Base-by-base conservation (phyloP, 2,797 vertebrate species). In the Sebastes wilsoni region DNA sequence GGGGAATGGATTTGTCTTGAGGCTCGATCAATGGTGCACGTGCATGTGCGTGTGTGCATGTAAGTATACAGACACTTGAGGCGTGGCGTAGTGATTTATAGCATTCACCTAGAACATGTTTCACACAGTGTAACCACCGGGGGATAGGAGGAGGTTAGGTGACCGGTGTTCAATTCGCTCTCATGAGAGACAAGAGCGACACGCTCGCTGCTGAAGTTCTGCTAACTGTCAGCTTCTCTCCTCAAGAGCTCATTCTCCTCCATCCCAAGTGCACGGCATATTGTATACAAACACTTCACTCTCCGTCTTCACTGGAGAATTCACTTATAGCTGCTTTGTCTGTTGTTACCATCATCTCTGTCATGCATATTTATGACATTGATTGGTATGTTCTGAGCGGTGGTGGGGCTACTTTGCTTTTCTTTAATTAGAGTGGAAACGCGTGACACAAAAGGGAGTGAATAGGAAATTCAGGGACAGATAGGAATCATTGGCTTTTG, bases 1-100 rank as follows among this genome's bases (percentile, higher is more conserved):
- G 75, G 81, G 79, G 86, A 95, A 95, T 95, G 93, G 94, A 96
- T 95, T 95, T 94, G 92, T 94, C 95, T 95, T 91, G 88, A 90
- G 92, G 90, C 87, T 68, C 77, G 91, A 96, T 96, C 96, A 92
- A 96, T 96, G 88, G 38, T 3, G 27, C 75, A n/a, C 4, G 72
- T 81, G 80, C 14, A 20, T 61, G 70, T 12, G 54, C 34, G 28
- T 52, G 58, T 65, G 80, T 49, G 79, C 59, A 27, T 54, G 71
- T 60, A 55, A 65, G 68, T 68, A 70, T 70, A 66, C 64, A 85
- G 78, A 86, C 83, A 91, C 85, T 78, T 73, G 81, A 90, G 90
- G 90, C 77, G 66, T 86, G 89, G 86, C 71, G 83, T 82, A 42
- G 83, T 94, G 95, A 96, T 96, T 95, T 93, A 95, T 92, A 78